phyloP scores from a whole-genome alignment of 2,113 vertebrate genomes.

The Forbesichthys papilliferus region DNA sequence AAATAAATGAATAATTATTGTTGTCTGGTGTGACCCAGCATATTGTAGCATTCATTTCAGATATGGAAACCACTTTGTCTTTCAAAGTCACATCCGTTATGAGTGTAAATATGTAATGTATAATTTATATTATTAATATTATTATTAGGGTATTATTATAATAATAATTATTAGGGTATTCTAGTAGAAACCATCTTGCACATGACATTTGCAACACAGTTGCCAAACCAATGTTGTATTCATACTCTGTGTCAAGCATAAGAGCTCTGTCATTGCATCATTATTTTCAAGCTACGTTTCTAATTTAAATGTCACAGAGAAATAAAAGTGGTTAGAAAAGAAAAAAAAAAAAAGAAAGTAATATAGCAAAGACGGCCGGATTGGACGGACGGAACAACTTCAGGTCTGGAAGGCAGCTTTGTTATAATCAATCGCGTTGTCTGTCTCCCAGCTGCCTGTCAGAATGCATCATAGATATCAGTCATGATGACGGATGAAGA shows the following conservation, averaged over 20 bases:
- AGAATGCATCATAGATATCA: constrained; percentile 4
- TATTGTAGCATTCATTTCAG: background rate
- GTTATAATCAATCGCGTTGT: constrained; percentile 33
- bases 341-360: constrained; percentile 2
- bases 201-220: background rate
- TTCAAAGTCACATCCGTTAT: too few species aligned
- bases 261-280: background rate
- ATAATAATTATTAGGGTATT: too few species aligned
- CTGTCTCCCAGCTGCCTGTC: constrained; percentile 30
- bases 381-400: background rate
- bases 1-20: too few species aligned
- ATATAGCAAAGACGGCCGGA: background rate
- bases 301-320: constrained; percentile 9
- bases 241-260: background rate
- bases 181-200: background rate
- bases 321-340: constrained; percentile 4
- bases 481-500: background rate
- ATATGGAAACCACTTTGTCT: too few species aligned
- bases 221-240: background rate
- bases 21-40: too few species aligned
- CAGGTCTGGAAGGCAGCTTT: constrained; percentile 13
- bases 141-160: background rate
- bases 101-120: too few species aligned
- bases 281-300: background rate
- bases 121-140: too few species aligned